Conservation (phyloP, 2,888 invertebrate species). For the Sicus ferrugineus region DNA sequence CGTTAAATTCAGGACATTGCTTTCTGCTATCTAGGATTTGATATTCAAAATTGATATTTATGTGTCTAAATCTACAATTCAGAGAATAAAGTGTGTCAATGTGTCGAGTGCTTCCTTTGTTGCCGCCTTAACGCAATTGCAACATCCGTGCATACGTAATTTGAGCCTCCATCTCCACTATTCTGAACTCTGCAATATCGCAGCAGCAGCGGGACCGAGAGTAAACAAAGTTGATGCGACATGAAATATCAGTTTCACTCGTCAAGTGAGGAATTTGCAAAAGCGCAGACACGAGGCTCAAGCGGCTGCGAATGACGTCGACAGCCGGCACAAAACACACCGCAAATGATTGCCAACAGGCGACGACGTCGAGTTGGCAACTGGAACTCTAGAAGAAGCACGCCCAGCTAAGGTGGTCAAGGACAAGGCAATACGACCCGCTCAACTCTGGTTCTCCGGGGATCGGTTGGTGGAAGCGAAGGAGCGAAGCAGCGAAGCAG, state of each 20-base stretch:
- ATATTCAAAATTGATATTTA: no score
- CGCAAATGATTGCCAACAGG: slow-evolving; percentile 23
- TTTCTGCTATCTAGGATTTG: no score
- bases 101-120: no score
- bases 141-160: no score
- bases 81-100: no score
- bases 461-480: background rate
- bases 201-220: background rate
- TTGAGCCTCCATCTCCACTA: background rate
- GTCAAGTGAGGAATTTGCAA: no score
- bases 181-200: background rate
- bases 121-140: no score
- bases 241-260: no score
- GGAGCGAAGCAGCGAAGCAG: no score
- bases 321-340: background rate
- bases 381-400: background rate
- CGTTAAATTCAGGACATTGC: no score
- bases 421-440: no score
- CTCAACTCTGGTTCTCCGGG: background rate
- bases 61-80: no score
- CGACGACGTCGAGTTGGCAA: slow-evolving; percentile 2
- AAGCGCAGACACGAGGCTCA: background rate
- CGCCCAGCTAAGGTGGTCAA: background rate
- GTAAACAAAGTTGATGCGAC: background rate
- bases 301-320: background rate